Base-by-base conservation (phyloP, 2,797 vertebrate genomes). In the Odontamblyopus lacepedii region DNA sequence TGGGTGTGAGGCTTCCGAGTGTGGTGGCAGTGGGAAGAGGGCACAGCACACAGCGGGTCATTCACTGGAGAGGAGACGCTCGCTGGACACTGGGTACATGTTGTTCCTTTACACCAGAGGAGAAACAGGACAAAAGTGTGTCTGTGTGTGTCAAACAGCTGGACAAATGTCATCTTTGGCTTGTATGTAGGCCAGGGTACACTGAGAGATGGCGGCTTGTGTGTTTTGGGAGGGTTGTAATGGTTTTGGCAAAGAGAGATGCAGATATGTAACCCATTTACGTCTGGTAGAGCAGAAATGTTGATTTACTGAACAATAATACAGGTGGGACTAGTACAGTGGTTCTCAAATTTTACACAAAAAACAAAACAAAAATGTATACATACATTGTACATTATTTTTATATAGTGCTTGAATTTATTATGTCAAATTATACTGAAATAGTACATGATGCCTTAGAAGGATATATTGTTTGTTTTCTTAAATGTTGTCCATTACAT, bases 41-140 rank as follows among this genome's bases (percentile, higher is more conserved):
- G 59, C 29, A 72, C 91, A 93, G 94, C 94, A 94, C 81, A 87
- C 95, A 93, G 94, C 92, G 86, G 59, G 68, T 93, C 92, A 91
- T 93, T 91, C 88, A 86, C 55, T 68, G 72, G 83, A 77, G 76
- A 92, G 78, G 38, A 23, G 89, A 48, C 15, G 44, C 44, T 48
- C 81, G 94, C 91, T 92, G 90, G 92, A 86, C 59, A 92, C 92
- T 81, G 88, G 90, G 93, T 86, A 84, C 87, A 85, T 82, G 77
- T 90, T 93, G 92, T 94, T 91, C 87, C 94, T 92, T 86, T 83
- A 91, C 87, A 92, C 79, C 87, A 75, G 65, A 77, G 73, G 89
- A 93, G 70, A 85, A 76, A 67, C 86, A 66, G 79, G 73, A 89
- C 78, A 83, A 79, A 80, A 78, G 81, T 70, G 30, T 32, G 57